phyloP scores from a whole-genome alignment of 2,888 invertebrate genomes.

The Zele albiditarsus region DNA sequence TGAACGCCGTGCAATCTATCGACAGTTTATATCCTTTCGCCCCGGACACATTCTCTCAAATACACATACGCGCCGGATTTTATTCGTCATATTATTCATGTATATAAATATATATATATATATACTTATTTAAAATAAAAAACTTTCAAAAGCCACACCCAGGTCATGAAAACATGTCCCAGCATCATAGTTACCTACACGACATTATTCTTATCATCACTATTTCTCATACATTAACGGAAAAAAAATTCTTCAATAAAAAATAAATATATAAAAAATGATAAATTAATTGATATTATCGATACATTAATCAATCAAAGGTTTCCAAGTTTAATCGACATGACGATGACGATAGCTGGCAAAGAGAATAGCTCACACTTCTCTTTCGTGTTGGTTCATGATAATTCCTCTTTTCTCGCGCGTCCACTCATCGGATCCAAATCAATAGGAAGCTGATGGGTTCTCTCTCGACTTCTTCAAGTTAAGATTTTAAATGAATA shows the following conservation, averaged over 20 bases:
- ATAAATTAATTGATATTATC: background rate
- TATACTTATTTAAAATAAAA: constrained; percentile 7
- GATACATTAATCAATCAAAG: constrained; percentile 33
- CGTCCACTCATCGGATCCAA: background rate
- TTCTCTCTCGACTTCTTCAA: background rate
- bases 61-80: constrained; percentile 44
- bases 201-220: background rate
- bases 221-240: background rate
- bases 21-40: constrained; percentile 45
- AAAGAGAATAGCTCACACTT: background rate
- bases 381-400: background rate
- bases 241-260: background rate
- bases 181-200: constrained; percentile 26
- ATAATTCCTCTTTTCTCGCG: background rate
- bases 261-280: background rate
- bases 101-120: constrained; percentile 12
- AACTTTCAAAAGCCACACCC: constrained; percentile 50
- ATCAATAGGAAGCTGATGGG: constrained; percentile 17
- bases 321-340: constrained; percentile 31
- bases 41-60: constrained; percentile 27
- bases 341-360: background rate
- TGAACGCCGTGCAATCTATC: constrained; percentile 11
- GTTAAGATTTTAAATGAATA: constrained; percentile 62
- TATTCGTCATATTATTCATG: constrained; percentile 21
- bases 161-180: constrained; percentile 49